Conservation (phyloP, 2,888 invertebrate genomes). For the Spilarctia lutea region DNA sequence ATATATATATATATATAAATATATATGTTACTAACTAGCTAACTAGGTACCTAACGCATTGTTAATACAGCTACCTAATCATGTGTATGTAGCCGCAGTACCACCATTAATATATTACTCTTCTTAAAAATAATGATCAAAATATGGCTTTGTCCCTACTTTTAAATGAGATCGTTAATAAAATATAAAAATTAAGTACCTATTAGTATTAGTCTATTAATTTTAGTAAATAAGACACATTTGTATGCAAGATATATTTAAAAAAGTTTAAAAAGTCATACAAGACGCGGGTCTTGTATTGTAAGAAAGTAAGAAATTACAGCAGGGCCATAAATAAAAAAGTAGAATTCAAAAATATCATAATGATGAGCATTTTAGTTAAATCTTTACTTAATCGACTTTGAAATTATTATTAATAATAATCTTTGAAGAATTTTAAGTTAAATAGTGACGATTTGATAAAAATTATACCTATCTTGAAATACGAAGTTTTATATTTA, state of each 20-base stretch:
- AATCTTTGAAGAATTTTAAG: not conserved
- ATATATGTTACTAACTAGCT: too few species aligned
- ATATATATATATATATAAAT: too few species aligned
- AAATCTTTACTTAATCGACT: not conserved
- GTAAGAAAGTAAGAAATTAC: too few species aligned
- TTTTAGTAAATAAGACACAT: slow-evolving; percentile 23
- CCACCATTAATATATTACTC: not conserved
- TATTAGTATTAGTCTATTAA: slow-evolving; percentile 33
- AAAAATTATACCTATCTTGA: not conserved
- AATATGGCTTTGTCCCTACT: slow-evolving; percentile 32
- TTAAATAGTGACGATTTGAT: not conserved
- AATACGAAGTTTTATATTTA: not conserved
- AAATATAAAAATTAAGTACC: slow-evolving; percentile 37
- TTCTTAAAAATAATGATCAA: slow-evolving; percentile 24
- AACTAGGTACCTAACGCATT: not conserved
- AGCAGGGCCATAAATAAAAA: too few species aligned
- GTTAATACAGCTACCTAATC: not conserved
- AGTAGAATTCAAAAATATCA: too few species aligned
- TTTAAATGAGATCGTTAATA: slow-evolving; percentile 28
- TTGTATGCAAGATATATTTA: too few species aligned
- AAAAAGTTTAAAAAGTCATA: too few species aligned
- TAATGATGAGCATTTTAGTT: not conserved
- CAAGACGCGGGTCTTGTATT: too few species aligned
- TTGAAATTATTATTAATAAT: not conserved
- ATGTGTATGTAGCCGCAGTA: not conserved